phyloP scores from a whole-genome alignment of 2,113 vertebrate genomes.

The Sisor rabdophorus region DNA sequence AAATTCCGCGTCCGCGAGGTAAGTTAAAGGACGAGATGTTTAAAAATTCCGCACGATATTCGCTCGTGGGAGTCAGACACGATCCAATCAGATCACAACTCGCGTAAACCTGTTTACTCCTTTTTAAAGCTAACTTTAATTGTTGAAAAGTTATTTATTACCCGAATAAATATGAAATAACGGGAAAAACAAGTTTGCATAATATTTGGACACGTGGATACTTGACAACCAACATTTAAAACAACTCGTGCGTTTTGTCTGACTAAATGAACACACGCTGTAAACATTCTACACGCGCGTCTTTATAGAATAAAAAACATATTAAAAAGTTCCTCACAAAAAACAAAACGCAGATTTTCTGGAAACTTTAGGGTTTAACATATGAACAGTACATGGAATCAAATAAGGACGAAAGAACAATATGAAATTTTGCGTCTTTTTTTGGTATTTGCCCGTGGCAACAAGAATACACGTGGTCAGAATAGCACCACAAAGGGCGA shows the following conservation, averaged over 20 bases:
- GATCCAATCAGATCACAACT: neutral
- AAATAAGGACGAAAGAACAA: neutral
- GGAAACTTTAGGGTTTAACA: neutral
- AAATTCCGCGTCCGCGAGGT: slow-evolving; percentile 64
- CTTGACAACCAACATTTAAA: neutral
- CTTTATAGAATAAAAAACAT: neutral
- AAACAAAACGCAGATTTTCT: neutral
- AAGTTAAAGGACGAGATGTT: slow-evolving; percentile 53
- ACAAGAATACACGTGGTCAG: slow-evolving; percentile 69
- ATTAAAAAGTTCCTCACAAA: neutral
- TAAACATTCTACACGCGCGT: neutral
- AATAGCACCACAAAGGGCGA: slow-evolving; percentile 71
- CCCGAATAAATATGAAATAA: neutral
- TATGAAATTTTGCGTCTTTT: neutral
- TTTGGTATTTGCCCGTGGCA: neutral
- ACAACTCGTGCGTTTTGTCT: neutral
- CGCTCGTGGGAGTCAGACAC: slow-evolving; percentile 29
- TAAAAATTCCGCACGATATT: slow-evolving; percentile 58
- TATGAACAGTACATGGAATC: neutral
- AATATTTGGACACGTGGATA: slow-evolving; percentile 24
- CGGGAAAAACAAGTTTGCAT: neutral
- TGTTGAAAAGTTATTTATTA: neutral
- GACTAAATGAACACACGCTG: neutral
- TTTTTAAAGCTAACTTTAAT: neutral
- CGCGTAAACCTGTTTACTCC: neutral